Base-by-base conservation (phyloP, 2,797 vertebrate genomes). In the Fundulus diaphanus region DNA sequence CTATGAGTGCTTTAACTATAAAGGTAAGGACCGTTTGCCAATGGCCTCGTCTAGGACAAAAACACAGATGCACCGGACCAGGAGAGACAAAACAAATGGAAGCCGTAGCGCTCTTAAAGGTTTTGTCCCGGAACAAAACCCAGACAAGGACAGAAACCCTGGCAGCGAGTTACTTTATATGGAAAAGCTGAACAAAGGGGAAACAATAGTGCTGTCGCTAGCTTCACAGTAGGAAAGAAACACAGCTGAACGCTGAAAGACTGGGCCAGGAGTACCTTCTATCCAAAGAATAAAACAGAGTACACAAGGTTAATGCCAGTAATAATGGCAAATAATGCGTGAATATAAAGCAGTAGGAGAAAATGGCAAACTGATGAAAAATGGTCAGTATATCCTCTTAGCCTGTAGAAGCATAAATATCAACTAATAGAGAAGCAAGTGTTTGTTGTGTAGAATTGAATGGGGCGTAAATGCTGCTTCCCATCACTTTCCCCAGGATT, bases 401-500 rank as follows among this genome's bases (percentile, higher is more conserved):
- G 59, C 31, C 29, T 11, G 35, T 9, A 2, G 59, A 2, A 24
- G 7, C 59, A 63, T 9, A 11, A 37, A 65, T 37, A 37, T 63
- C 9, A 3, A 33, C 18, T 61, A 20, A 18, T 29, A 59, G 16
- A 31, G 15, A 59, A 59, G 33, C 56, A 8, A 37, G 20, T 35
- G 59, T 33, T 22, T 33, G 9, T 12, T 63, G 20, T 3, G 3
- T 12, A 24, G 3, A 24, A 63, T 3, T 24, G 13, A 63, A 24
- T 2, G n/a, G 20, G 42, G 12, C 12, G 8, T 24, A 24, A 35
- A 59, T 20, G 57, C 57, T 33, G 31, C 56, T 61, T 40, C 22
- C 8, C 5, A 8, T 69, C 56, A 35, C 70, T 72, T 57, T 3
- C 35, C 24, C 24, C 87, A 97, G 97, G 96, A 42, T 93, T 97